Evolutionary conservation across 2,797 vertebrate genomes (phyloP), one percentile per base, ranked within the genome.

Genomic region (Florisuga fusca): DNA sequence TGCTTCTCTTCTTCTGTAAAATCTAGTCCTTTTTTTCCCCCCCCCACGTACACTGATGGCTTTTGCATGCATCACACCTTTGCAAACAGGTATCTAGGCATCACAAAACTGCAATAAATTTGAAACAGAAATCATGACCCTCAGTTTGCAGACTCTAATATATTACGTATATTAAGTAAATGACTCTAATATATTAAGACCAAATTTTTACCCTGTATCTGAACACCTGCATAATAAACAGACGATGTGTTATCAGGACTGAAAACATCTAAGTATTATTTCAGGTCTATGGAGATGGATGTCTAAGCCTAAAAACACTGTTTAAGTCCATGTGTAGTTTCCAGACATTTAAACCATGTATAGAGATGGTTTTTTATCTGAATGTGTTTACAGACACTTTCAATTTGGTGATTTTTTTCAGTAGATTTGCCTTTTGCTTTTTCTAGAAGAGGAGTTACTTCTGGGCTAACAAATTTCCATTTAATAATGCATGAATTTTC

Each of bases 401-500:
- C 55, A 62, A 68, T 33, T 85, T 53, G 29, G 16, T 91, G 29
- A 45, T 41, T 63, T 86, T 86, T 91, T 82, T 53, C 74, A 59
- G 15, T 12, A 72, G 41, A n/a, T 94, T 78, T 62, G 15, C 46
- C 31, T 80, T 80, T 80, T 48, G 7, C 69, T 72, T 46, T 27
- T 81, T 82, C 72, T 89, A 59, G 45, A 81, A 64, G 46, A 50
- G 25, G 27, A 72, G 26, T 73, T 90, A 34, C 74, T 86, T 82
- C 69, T 83, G 68, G 54, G n/a, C n/a, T 95, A 87, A 90, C 48
- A 73, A 66, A 71, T 94, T 87, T 91, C 34, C 38, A 41, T 73
- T 75, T 82, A 93, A 87, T 90, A 95, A 87, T 74, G 16, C 50
- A 57, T 71, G 50, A 78, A 34, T 83, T 92, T 93, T 85, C 31